These are phyloP conservation scores for Apocheima hispidaria DNA, from an alignment of 2,888 invertebrate genomes.

Conservation along the genomic window DNA sequence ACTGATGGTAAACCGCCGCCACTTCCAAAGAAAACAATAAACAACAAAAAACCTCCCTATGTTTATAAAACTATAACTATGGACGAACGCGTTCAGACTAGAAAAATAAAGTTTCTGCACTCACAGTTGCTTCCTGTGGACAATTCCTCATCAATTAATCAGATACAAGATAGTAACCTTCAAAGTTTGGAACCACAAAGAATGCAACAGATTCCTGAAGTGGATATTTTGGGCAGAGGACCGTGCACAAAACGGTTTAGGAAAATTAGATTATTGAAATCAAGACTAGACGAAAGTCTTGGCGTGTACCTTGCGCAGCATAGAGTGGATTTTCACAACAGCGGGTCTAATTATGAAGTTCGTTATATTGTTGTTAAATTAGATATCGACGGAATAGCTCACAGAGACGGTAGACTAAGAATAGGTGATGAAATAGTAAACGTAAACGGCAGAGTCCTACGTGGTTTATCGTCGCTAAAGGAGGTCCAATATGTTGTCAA, in stretches of 20 bases:
- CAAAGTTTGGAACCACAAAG: constrained; percentile 53
- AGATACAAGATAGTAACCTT: constrained; percentile 57
- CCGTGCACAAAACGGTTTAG: constrained; percentile 87
- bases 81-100: constrained; percentile 81
- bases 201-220: constrained; percentile 63
- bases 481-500: constrained; percentile 87
- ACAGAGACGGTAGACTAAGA: constrained; percentile 92
- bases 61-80: constrained; percentile 80
- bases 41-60: constrained; percentile 75
- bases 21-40: constrained; percentile 78
- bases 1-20: constrained; percentile 78
- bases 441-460: constrained; percentile 93
- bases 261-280: constrained; percentile 88
- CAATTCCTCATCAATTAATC: constrained; percentile 66
- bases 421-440: constrained; percentile 96
- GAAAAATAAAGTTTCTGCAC: constrained; percentile 81
- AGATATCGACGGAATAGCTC: constrained; percentile 88
- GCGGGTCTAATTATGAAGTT: constrained; percentile 85
- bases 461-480: constrained; percentile 89
- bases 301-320: constrained; percentile 91
- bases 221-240: constrained; percentile 82
- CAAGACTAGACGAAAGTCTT: constrained; percentile 88
- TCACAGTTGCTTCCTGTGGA: constrained; percentile 75
- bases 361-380: constrained; percentile 88
- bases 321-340: constrained; percentile 81